phyloP scores from a whole-genome alignment of 2,888 invertebrate species.

The Diadegma fenestrale region DNA sequence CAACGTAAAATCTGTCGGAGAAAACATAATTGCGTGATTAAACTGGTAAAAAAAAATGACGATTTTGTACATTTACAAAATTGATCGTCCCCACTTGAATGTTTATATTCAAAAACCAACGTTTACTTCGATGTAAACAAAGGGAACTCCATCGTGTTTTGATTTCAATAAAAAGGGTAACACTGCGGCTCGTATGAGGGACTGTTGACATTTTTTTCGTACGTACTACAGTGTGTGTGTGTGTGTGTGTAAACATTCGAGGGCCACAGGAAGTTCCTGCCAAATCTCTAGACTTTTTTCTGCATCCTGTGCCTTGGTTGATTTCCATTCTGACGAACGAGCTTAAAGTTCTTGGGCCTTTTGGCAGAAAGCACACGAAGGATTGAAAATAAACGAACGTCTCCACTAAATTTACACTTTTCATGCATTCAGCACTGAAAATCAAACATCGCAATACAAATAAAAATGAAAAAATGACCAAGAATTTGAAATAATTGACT shows the following conservation, averaged over 20 bases:
- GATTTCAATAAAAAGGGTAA: neutral
- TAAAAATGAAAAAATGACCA: no score
- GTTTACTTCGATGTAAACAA: neutral
- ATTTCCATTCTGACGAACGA: neutral
- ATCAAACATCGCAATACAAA: neutral
- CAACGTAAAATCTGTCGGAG: neutral
- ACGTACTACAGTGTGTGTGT: neutral
- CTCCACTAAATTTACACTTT: neutral
- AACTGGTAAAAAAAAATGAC: neutral
- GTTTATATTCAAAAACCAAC: neutral
- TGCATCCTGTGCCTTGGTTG: neutral
- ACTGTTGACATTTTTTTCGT: constrained; percentile 23
- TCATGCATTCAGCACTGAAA: neutral
- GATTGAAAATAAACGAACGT: neutral
- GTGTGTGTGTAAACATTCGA: constrained; percentile 1
- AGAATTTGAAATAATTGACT: neutral
- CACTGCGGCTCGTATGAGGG: neutral
- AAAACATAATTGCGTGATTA: neutral
- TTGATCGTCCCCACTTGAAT: neutral
- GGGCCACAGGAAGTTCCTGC: neutral
- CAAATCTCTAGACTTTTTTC: neutral
- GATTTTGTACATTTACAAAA: neutral
- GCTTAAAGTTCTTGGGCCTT: neutral
- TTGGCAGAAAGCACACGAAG: neutral
- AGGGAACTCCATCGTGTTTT: neutral